Evolutionary conservation across 2,113 vertebrate genomes (phyloP).

Genomic region (Trichomycterus rosablanca): DNA sequence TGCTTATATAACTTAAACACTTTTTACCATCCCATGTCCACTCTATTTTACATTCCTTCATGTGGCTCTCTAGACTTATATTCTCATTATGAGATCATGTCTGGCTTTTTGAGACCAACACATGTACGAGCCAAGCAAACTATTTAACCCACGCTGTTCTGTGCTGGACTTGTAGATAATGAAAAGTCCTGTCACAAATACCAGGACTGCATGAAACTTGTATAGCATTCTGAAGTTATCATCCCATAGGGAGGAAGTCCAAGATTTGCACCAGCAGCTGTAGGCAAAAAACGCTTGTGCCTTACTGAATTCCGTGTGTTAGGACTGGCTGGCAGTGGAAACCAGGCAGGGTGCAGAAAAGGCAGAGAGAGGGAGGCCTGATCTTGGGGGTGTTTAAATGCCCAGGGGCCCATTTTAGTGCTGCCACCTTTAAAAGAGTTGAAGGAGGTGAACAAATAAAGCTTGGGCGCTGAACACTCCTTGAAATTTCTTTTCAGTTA

Average conservation of each 20-base stretch:
- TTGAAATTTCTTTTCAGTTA: constrained; percentile 58
- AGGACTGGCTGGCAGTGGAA: constrained; percentile 27
- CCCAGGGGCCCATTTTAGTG: constrained; percentile 39
- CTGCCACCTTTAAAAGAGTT: constrained; percentile 50
- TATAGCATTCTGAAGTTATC: neutral
- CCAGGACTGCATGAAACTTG: neutral
- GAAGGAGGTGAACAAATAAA: constrained; percentile 61
- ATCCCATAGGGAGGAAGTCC: constrained; percentile 47
- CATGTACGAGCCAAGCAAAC: neutral
- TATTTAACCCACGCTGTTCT: neutral
- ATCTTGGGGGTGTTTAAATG: constrained; percentile 36
- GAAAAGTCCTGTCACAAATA: neutral
- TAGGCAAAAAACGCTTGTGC: constrained; percentile 19
- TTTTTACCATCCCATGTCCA: too few relatives aligned
- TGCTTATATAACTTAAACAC: too few relatives aligned
- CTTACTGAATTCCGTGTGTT: constrained; percentile 28
- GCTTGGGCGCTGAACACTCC: constrained; percentile 39
- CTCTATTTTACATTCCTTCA: neutral
- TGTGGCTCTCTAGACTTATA: neutral
- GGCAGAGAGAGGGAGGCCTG: constrained; percentile 31
- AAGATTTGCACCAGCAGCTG: constrained; percentile 31
- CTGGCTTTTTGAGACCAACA: neutral
- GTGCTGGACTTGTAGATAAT: neutral
- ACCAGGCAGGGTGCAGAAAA: constrained; percentile 14
- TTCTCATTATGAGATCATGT: neutral